Evolutionary conservation across 2,888 invertebrate species (phyloP).

Genomic region (Drosophila rellima): DNA sequence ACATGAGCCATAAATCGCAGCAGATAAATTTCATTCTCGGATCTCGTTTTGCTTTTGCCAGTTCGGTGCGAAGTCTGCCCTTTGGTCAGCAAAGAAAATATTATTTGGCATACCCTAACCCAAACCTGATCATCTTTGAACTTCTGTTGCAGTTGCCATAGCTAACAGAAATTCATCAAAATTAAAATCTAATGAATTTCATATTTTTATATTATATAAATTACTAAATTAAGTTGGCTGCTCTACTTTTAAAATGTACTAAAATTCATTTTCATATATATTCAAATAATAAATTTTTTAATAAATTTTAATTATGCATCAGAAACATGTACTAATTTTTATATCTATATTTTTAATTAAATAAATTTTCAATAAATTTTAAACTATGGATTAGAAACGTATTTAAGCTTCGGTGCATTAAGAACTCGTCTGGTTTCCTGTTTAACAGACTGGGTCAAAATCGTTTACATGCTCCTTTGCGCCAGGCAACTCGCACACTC

Average conservation of each 20-base stretch:
- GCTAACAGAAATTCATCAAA: background rate
- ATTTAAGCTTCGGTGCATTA: constrained; percentile 32
- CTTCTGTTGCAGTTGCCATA: background rate
- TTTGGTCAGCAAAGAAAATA: constrained; percentile 60
- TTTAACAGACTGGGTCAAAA: constrained; percentile 55
- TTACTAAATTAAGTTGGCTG: no score
- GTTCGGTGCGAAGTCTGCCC: constrained; percentile 49
- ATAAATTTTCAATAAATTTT: background rate
- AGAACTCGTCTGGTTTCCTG: constrained; percentile 11
- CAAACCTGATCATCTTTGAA: background rate
- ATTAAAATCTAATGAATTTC: background rate
- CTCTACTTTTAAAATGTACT: no score
- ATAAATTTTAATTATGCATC: no score
- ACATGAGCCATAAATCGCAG: constrained; percentile 71
- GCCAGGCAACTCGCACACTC: constrained; percentile 12
- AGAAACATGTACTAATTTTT: no score
- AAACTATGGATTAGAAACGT: constrained; percentile 5
- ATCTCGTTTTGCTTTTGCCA: constrained; percentile 57
- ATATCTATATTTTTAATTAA: background rate
- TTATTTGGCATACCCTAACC: constrained; percentile 49
- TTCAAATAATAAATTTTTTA: background rate
- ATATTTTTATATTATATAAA: no score
- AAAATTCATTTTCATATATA: no score
- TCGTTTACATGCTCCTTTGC: constrained; percentile 64
- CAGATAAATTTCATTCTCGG: constrained; percentile 77